Base-by-base conservation (phyloP, 1,140 invertebrate genomes). In the Drosophila hydei region DNA sequence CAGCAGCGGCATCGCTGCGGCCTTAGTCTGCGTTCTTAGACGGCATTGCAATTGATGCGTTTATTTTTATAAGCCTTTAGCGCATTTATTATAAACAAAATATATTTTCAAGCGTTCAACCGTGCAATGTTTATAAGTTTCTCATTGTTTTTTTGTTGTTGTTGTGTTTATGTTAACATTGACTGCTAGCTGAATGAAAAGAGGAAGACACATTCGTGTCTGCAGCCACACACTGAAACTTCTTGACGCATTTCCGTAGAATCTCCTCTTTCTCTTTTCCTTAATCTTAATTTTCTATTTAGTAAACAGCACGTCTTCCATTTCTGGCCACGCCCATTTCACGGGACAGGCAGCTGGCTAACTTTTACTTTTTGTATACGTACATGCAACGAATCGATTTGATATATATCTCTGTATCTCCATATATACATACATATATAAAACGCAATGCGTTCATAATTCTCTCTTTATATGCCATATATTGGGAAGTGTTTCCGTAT, bases 141-240 rank as follows among this genome's bases (percentile, higher is more conserved):
- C 16, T 16, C 38, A 33, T 23, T 50, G 68, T 33, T 54, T 8
- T 18, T n/a, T 38, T 50, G 21, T 25, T 71, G 38, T 23, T 63
- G 77, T 48, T 62, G 30, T 87, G 81, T 85, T 85, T 87, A 80
- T 60, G 74, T 65, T 87, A 88, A 87, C 81, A 87, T 87, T 87
- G 81, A 87, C 69, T 85, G 79, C 58, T 51, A 60, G 71, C 50
- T 50, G 65, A 64, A 55, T 27, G 45, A 30, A 50, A 48, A 14
- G 18, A 38, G 43, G 21, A 54, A 42, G 16, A 69, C 27, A 11
- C 14, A 51, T 27, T 27, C 6, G 25, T 18, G 14, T 23, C 27
- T 43, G 21, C 27, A 56, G 42, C 36, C 42, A 67, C 38, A 73
- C 75, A 77, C 58, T 23, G 30, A 69, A 74, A 45, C 27, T 47